Evolutionary conservation across 2,113 vertebrate genomes (phyloP).

Genomic region (Gambusia affinis): DNA sequence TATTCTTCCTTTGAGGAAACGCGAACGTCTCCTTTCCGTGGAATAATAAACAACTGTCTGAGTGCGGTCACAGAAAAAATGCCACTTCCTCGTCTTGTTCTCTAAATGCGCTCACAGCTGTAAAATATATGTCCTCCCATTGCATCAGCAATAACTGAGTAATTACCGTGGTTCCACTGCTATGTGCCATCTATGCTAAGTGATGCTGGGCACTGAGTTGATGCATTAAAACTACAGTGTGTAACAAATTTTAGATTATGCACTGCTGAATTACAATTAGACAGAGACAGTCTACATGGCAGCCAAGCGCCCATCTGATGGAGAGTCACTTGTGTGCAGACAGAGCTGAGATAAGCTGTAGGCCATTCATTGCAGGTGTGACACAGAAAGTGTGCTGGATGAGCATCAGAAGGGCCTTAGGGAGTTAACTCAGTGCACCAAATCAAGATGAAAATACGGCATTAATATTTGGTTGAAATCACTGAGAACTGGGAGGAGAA

Average conservation of each 20-base stretch:
- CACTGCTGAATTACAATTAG: slow-evolving; percentile 70
- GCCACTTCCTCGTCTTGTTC: slow-evolving; percentile 27
- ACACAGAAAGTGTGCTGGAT: slow-evolving; percentile 63
- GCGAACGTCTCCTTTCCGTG: slow-evolving; percentile 30
- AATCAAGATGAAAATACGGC: slow-evolving; percentile 58
- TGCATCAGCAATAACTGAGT: slow-evolving; percentile 51
- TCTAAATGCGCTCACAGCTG: slow-evolving; percentile 49
- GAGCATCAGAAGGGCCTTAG: slow-evolving; percentile 37
- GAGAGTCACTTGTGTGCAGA: slow-evolving; percentile 42
- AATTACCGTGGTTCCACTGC: slow-evolving; percentile 57
- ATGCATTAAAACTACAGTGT: slow-evolving; percentile 60
- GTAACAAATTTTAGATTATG: slow-evolving; percentile 73
- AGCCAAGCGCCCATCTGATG: slow-evolving; percentile 34
- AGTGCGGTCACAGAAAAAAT: slow-evolving; percentile 41
- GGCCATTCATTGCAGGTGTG: slow-evolving; percentile 63
- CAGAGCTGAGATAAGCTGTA: slow-evolving; percentile 27
- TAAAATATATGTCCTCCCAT: slow-evolving; percentile 33
- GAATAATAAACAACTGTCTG: slow-evolving; percentile 33
- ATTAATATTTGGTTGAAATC: slow-evolving; percentile 56
- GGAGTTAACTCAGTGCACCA: slow-evolving; percentile 38
- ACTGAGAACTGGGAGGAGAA: slow-evolving; percentile 20
- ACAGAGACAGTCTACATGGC: slow-evolving; percentile 32
- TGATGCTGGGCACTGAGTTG: slow-evolving; percentile 39
- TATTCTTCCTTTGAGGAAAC: slow-evolving; percentile 42
- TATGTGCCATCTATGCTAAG: slow-evolving; percentile 44